These are phyloP conservation scores for Macrophya annulata DNA, from an alignment of 2,888 invertebrate species.

Conservation along the genomic window DNA sequence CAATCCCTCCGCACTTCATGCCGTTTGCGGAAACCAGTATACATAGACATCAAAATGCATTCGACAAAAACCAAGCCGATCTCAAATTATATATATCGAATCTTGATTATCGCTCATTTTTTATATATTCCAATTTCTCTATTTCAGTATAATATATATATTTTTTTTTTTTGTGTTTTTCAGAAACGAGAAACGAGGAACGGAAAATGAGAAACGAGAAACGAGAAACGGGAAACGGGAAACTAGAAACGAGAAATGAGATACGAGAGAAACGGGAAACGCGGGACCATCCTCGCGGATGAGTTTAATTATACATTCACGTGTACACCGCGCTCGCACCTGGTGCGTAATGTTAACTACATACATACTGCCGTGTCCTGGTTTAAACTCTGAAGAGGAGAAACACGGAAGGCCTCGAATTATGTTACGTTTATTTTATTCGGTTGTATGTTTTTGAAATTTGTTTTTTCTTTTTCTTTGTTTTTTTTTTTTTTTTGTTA, in stretches of 20 bases:
- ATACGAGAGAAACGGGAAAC: neutral
- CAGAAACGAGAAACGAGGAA: no score
- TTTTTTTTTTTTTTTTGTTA: neutral
- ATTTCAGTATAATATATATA: no score
- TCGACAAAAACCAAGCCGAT: neutral
- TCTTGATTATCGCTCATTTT: no score
- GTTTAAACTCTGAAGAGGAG: neutral
- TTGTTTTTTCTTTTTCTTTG: neutral
- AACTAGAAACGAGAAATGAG: neutral
- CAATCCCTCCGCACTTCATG: slow-evolving; percentile 58
- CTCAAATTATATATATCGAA: neutral
- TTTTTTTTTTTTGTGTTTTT: no score
- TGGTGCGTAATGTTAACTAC: slow-evolving; percentile 32
- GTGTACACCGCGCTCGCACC: slow-evolving; percentile 26
- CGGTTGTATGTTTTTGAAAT: neutral
- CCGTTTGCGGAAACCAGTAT: neutral
- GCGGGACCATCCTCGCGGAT: neutral
- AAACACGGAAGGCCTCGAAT: neutral
- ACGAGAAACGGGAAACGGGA: neutral
- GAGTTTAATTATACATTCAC: slow-evolving; percentile 43
- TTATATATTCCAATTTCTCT: neutral
- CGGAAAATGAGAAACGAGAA: neutral
- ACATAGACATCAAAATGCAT: neutral
- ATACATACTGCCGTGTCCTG: neutral
- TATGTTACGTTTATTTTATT: slow-evolving; percentile 1